Conservation (phyloP, 2,797 vertebrate species). For the Garrulus glandarius region DNA sequence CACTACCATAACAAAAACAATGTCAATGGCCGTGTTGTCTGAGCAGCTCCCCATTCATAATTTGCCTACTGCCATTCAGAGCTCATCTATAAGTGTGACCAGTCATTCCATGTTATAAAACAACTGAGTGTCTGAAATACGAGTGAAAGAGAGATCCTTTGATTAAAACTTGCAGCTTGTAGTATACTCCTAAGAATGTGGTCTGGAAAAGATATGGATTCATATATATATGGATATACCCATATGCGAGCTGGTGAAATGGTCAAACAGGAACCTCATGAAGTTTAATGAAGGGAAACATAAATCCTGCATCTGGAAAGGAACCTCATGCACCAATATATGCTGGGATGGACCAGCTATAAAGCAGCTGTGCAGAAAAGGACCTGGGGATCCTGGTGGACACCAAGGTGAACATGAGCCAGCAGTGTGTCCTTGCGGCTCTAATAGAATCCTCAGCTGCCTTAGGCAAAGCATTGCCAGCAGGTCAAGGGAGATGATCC, state of each 20-base stretch:
- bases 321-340: background rate
- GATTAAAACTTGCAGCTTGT: background rate
- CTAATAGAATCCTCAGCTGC: background rate
- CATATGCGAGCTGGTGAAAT: background rate
- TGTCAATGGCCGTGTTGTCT: background rate
- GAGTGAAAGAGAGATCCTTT: background rate
- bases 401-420: background rate
- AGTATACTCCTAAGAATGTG: background rate
- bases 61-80: background rate
- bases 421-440: background rate
- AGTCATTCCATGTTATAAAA: background rate
- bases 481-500: background rate
- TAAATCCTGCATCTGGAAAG: background rate
- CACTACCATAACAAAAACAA: background rate
- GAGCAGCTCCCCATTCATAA: background rate
- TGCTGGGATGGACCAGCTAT: background rate
- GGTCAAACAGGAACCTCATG: background rate
- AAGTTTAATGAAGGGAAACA: background rate
- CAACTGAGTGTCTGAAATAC: background rate
- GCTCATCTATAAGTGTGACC: background rate
- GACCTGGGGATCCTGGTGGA: background rate
- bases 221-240: background rate
- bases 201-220: background rate
- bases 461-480: background rate
- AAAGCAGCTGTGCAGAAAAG: background rate